Conservation (phyloP, 2,113 vertebrate species). For the Myocastor coypus region DNA sequence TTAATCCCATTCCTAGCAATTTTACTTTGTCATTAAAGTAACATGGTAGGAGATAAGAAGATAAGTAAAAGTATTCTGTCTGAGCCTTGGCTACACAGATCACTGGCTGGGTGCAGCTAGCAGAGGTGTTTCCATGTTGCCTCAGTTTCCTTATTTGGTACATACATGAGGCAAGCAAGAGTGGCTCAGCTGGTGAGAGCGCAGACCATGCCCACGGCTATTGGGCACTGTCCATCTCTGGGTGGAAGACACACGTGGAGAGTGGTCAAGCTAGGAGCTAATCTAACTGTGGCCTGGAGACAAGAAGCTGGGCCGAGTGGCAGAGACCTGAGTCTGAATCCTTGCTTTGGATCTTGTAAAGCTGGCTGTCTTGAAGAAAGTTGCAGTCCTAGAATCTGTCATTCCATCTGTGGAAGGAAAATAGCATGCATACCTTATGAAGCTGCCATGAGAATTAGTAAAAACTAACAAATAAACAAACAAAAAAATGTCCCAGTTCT, state of each 20-base stretch:
- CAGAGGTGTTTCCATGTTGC: background rate
- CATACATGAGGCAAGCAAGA: background rate
- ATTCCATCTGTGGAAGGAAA: conserved; percentile 12
- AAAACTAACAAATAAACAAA: background rate
- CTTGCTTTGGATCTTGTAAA: background rate
- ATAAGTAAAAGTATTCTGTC: background rate
- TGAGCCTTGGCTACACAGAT: background rate
- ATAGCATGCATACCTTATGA: background rate
- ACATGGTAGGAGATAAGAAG: background rate
- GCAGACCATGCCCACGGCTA: fast-evolving
- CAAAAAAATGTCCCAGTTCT: background rate
- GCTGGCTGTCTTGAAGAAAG: background rate
- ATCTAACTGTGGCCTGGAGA: too few relatives aligned
- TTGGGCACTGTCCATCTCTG: background rate
- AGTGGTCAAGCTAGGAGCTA: background rate
- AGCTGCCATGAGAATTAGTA: background rate
- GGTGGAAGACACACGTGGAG: background rate
- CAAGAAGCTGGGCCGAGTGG: background rate
- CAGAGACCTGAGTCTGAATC: background rate
- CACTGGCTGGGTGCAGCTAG: background rate
- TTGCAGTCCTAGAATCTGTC: background rate
- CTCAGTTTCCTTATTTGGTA: background rate
- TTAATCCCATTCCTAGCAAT: background rate
- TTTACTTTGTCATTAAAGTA: background rate
- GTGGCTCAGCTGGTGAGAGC: background rate